phyloP scores from a whole-genome alignment of 2,797 vertebrate genomes.

The Cryptoblepharus egeriae region DNA sequence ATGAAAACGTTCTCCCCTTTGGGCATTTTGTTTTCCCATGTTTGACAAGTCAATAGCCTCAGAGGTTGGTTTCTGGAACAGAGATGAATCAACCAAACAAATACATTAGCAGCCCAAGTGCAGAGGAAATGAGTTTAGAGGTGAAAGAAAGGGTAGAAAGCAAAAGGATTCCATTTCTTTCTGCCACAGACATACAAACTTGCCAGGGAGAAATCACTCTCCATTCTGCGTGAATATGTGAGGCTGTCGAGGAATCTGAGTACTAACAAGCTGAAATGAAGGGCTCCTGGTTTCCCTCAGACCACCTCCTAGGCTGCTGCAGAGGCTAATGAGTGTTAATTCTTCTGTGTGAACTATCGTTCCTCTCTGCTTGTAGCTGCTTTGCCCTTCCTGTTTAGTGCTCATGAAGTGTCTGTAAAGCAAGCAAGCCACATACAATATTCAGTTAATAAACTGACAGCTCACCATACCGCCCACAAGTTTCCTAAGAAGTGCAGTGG shows the following conservation, averaged over 20 bases:
- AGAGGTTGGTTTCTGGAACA: conserved; percentile 14
- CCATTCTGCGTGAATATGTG: background rate
- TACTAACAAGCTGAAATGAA: background rate
- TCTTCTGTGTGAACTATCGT: background rate
- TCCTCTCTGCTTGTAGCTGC: background rate
- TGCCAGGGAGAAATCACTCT: background rate
- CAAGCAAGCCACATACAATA: background rate
- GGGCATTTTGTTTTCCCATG: background rate
- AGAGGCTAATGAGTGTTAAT: background rate
- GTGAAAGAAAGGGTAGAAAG: background rate
- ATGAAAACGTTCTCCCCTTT: background rate
- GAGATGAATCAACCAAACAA: background rate
- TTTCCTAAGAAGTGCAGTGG: background rate
- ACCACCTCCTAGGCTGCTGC: background rate
- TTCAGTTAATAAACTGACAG: background rate
- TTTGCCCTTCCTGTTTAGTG: background rate
- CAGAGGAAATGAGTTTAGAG: background rate
- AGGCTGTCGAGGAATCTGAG: background rate
- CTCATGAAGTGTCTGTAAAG: background rate
- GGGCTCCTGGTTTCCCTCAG: background rate
- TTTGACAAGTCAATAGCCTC: conserved; percentile 35
- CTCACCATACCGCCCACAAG: background rate
- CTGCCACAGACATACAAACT: background rate
- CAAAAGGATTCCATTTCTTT: background rate
- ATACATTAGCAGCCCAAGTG: background rate